Evolutionary conservation across 2,113 vertebrate genomes (phyloP).

Genomic region (Delphinapterus leucas): DNA sequence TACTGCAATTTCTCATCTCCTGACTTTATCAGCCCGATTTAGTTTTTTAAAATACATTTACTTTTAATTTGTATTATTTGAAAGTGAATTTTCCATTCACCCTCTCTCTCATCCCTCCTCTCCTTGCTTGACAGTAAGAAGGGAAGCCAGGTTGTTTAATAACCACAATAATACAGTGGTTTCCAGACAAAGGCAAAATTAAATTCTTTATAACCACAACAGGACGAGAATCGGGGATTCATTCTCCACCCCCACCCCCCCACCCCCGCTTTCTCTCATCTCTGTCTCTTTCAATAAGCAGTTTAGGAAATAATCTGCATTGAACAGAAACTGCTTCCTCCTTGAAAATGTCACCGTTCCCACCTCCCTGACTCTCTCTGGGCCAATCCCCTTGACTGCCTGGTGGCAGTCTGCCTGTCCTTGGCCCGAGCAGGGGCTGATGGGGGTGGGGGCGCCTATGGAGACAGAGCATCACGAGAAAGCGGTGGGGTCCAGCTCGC

Average conservation of each 20-base stretch:
- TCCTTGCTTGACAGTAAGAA: neutral
- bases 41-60: neutral
- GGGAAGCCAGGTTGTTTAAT: neutral
- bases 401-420: neutral
- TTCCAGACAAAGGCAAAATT: conserved; percentile 53
- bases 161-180: neutral
- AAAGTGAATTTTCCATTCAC: neutral
- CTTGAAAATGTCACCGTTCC: neutral
- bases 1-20: neutral
- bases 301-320: conserved; percentile 56
- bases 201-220: conserved; percentile 50
- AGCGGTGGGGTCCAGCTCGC: neutral
- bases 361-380: neutral
- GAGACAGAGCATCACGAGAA: neutral
- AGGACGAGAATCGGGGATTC: neutral
- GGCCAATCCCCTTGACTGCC: neutral
- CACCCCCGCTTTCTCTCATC: neutral
- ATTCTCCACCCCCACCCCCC: neutral
- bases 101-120: neutral
- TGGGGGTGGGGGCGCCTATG: accelerated
- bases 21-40: neutral
- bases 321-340: conserved; percentile 56
- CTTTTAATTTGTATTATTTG: neutral
- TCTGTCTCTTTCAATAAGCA: conserved; percentile 67
- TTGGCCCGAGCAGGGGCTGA: neutral